A percentile compares a stretch with the other conserved stretches of the same genome.
These are phyloP conservation scores for Hippocampus mohnikei DNA, from an alignment of 2,113 vertebrate species.

Conservation along the genomic window DNA sequence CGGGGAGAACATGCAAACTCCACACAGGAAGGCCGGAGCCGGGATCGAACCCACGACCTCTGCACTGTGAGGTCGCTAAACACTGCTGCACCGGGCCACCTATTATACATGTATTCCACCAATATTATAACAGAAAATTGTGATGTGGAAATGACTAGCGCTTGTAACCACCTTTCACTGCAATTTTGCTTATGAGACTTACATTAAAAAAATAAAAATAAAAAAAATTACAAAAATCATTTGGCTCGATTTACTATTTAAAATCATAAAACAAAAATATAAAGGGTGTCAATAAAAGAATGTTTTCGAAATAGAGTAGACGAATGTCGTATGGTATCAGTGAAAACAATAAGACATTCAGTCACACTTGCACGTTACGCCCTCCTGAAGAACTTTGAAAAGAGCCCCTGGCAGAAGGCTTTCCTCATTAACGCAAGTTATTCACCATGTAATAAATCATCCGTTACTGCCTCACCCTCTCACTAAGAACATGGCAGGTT, in stretches of 20 bases:
- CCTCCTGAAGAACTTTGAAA: slow-evolving; percentile 49
- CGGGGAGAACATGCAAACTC: no score
- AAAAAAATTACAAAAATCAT: no score
- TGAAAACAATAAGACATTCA: slow-evolving; percentile 47
- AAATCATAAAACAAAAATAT: neutral
- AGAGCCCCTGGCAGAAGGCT: slow-evolving; percentile 72
- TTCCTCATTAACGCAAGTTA: slow-evolving; percentile 52
- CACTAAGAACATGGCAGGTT: slow-evolving; percentile 64
- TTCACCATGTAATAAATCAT: slow-evolving; percentile 61
- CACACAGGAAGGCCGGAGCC: no score
- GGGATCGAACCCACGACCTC: no score
- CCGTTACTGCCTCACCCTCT: slow-evolving; percentile 34
- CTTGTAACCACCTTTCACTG: neutral
- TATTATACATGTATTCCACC: neutral
- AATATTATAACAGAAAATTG: neutral
- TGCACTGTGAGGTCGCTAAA: no score
- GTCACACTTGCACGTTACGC: slow-evolving; percentile 39
- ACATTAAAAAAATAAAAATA: no score
- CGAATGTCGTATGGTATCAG: neutral
- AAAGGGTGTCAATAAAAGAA: neutral
- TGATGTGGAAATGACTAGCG: neutral
- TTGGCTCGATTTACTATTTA: no score
- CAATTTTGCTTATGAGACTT: neutral
- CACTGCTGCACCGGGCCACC: neutral
- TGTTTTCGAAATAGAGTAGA: neutral